phyloP scores from a whole-genome alignment of 2,113 vertebrate species.

The Agapornis roseicollis region DNA sequence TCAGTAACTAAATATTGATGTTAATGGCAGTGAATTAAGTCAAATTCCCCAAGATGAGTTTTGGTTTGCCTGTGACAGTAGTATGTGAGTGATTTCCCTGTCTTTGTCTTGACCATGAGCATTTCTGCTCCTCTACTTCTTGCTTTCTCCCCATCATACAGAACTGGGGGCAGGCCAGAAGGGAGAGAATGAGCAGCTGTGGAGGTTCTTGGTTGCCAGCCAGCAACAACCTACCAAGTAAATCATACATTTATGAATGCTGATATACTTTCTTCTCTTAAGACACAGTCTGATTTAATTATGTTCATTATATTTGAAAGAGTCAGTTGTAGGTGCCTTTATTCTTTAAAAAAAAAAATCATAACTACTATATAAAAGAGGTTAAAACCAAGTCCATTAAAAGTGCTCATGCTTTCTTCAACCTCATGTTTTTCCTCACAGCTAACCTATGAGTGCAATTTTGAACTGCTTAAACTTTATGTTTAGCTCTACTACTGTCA shows the following conservation, averaged over 20 bases:
- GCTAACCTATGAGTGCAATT: neutral
- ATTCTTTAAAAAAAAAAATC: neutral
- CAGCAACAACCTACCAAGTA: neutral
- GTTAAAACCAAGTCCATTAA: neutral
- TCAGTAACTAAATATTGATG: neutral
- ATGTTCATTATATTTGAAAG: neutral
- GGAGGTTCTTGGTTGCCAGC: neutral
- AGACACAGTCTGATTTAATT: neutral
- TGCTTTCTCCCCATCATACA: neutral
- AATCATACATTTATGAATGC: neutral
- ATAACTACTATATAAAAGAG: neutral
- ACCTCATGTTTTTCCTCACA: neutral
- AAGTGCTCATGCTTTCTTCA: neutral
- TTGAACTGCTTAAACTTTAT: neutral
- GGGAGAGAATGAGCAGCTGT: rapidly evolving
- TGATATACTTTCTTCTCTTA: neutral
- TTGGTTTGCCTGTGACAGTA: neutral
- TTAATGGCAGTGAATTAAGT: neutral
- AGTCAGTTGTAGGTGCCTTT: neutral
- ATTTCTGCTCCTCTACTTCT: neutral
- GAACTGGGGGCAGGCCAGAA: neutral
- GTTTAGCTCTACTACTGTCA: neutral
- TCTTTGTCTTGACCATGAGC: neutral
- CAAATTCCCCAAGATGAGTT: neutral
- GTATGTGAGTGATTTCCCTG: neutral